Base-by-base conservation (phyloP, 2,797 vertebrate genomes). In the Morelia viridis region DNA sequence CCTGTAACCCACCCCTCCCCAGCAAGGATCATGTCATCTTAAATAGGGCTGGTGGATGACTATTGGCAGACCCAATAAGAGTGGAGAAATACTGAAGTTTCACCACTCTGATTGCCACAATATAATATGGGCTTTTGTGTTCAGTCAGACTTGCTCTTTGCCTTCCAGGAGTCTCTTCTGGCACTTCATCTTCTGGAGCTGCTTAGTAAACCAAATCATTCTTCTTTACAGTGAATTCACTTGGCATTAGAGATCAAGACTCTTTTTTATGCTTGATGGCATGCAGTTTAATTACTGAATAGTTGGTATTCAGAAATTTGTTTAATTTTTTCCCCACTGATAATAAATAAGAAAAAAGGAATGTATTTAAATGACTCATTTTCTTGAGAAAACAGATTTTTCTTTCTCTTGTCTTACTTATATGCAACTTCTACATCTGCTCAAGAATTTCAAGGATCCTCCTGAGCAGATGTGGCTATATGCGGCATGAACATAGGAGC, bases 321-420 rank as follows among this genome's bases (percentile, higher is more conserved):
- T 89, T 85, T 89, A 60, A n/a, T 85, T 26, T 5, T 35, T 12
- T 2, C 90, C 86, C 89, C 31, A n/a, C 80, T 93, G 19, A 92
- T 92, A 61, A 91, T 12, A 31, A 41, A 41, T 41, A 41, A 41
- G 41, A 41, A 41, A 76, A 76, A 76, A 41, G 31, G 19, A 31
- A 41, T 76, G 15, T 19, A 35, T 41, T 76, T 76, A 76, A 41
- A 76, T 41, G 35, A 41, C 71, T 58, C 57, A 41, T 76, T 76
- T 41, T 76, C 31, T 7, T 76, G 68, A 76, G 68, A 41, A 7
- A 41, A 76, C 2, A 22, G 19, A 41, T 71, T 8, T 9, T 3
- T 41, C 41, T 1, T 3, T 12, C 35, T 7, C 35, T 46, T 80
- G 19, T 80, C 35, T 80, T 80, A 80, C 8, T 24, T 8, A 80